Evolutionary conservation across 2,797 vertebrate species (phyloP), one percentile per base, ranked within the genome.

Genomic region (Lates japonicus): DNA sequence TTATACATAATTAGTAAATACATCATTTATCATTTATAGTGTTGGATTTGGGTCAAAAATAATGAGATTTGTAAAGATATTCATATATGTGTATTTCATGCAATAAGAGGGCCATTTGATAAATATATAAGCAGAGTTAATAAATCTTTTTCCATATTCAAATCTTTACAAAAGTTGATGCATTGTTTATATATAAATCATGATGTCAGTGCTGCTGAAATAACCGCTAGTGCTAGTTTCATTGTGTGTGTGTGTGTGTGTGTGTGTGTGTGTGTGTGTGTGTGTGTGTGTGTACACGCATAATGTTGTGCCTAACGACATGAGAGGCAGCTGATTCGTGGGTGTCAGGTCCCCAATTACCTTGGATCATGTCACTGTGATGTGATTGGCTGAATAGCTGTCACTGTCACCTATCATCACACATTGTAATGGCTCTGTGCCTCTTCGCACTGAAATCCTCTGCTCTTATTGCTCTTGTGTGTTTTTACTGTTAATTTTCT

Each of bases 301-400:
- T 1, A 48, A 2, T 68, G 61, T 77, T 85, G 55, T 72, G 20
- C 10, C 68, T 70, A 37, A 73, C 1, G 1, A 75, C 10, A 71
- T 25, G 35, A 59, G 44, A 57, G 87, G 70, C 86, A 88, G 89
- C 88, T 87, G 84, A 88, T 83, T 84, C 51, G 48, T 82, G 77
- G 74, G 80, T 91, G 89, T 85, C 80, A 86, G 58, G 80, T 92
- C 74, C 75, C 85, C 86, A 88, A 90, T 93, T 92, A 91, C 76
- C 68, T 76, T 70, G 46, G 48, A 91, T 94, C 88, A 90, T 85
- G 88, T 93, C 92, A 87, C 63, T 78, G 69, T 83, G 87, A 90
- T 75, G 78, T 87, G 84, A 92, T 91, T 37, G 82, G 84, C 44
- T 62, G 78, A 90, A 76, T 12, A 78, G 77, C 83, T 89, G 90